Conservation (phyloP, 1,140 invertebrate genomes). For the Octopus sinensis region DNA sequence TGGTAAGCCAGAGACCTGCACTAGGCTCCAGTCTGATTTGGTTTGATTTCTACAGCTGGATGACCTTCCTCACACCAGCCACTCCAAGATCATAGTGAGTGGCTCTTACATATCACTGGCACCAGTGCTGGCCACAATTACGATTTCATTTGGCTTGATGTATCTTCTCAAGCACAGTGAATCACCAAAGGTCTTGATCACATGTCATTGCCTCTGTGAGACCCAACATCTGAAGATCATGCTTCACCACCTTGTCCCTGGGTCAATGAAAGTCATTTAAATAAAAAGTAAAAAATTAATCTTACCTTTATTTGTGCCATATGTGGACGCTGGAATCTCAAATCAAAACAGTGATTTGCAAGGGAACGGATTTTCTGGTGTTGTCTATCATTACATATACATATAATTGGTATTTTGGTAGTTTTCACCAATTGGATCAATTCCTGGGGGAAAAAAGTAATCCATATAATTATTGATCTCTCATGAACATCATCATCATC, state of each 20-base stretch:
- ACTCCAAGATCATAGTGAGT: no score
- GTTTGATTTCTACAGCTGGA: no score
- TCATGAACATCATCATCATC: no score
- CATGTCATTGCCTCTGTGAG: background rate
- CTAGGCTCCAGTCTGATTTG: no score
- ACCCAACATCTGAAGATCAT: background rate
- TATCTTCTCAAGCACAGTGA: background rate
- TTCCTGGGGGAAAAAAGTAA: constrained; percentile 62
- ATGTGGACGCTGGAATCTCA: constrained; percentile 79
- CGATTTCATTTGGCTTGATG: background rate
- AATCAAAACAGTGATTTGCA: constrained; percentile 91
- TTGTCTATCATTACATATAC: constrained; percentile 97
- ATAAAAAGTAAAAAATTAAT: constrained; percentile 3
- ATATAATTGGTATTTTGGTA: constrained; percentile 89
- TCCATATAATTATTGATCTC: no score
- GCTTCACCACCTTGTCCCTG: no score
- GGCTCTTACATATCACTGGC: no score
- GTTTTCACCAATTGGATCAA: constrained; percentile 89
- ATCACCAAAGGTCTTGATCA: background rate
- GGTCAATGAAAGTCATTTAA: no score
- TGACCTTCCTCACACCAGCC: no score
- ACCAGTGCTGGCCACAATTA: background rate
- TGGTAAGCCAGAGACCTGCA: no score
- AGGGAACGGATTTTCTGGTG: constrained; percentile 91
- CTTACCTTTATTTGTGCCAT: constrained; percentile 85